These are phyloP conservation scores for Drosophila formosana DNA, from an alignment of 2,888 invertebrate genomes.

Conservation along the genomic window DNA sequence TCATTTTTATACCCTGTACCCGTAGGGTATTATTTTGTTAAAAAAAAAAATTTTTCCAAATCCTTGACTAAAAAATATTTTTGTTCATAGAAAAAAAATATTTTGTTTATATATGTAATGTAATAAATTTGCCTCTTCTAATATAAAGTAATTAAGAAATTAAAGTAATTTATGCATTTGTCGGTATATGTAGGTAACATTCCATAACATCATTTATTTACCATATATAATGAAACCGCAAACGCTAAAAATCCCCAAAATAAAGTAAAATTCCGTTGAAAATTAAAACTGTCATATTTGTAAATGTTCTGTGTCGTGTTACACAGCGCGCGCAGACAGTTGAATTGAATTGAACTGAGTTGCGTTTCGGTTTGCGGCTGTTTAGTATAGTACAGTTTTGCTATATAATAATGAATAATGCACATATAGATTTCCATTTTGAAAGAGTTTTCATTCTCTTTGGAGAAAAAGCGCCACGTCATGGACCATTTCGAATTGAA, in stretches of 20 bases:
- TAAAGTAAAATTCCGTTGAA: constrained; percentile 62
- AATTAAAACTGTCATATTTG: constrained; percentile 77
- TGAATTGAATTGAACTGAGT: constrained; percentile 40
- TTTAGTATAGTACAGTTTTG: constrained; percentile 33
- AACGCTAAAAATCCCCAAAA: constrained; percentile 17
- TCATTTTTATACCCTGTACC: too few species aligned
- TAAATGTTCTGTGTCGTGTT: constrained; percentile 76
- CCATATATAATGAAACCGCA: constrained; percentile 13
- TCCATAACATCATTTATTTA: neutral
- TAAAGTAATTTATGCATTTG: too few species aligned
- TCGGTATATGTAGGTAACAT: too few species aligned
- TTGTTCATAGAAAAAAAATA: too few species aligned
- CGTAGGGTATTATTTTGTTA: too few species aligned
- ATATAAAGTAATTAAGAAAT: too few species aligned
- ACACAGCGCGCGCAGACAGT: constrained; percentile 55
- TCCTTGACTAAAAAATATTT: too few species aligned
- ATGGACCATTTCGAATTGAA: constrained; percentile 72
- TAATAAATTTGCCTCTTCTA: too few species aligned
- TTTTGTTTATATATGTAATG: too few species aligned
- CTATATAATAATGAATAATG: constrained; percentile 11
- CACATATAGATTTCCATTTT: constrained; percentile 46
- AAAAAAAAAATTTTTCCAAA: too few species aligned
- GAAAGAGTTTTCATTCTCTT: constrained; percentile 64
- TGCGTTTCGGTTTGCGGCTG: constrained; percentile 6
- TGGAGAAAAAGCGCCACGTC: constrained; percentile 77